phyloP scores from a whole-genome alignment of 1,140 invertebrate species.

The Rhopalosiphum padi region DNA sequence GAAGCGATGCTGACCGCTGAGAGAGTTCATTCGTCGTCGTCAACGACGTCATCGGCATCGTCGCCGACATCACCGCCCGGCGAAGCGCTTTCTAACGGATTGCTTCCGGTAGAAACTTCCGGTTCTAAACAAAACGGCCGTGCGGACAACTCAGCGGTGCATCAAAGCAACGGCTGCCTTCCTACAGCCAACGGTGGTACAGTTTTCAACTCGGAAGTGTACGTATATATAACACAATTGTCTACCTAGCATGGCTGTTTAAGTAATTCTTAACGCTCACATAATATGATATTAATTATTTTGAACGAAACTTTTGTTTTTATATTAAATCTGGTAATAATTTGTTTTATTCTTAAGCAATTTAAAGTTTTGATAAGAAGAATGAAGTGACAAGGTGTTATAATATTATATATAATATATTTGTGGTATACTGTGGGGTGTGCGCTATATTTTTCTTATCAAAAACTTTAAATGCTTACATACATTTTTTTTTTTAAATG shows the following conservation, averaged over 20 bases:
- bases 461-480: no score
- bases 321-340: neutral
- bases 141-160: neutral
- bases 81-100: neutral
- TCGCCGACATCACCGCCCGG: neutral
- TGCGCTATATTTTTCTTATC: neutral
- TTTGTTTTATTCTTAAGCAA: neutral
- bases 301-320: neutral
- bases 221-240: neutral
- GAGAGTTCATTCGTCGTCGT: conserved; percentile 18
- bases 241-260: neutral
- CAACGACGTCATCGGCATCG: neutral
- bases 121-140: conserved; percentile 46
- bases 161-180: neutral
- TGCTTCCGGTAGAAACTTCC: neutral
- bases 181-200: neutral
- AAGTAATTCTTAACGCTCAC: neutral
- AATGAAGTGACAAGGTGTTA: neutral
- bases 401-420: neutral
- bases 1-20: conserved; percentile 25
- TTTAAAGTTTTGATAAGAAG: neutral
- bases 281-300: neutral
- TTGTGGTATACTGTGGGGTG: neutral
- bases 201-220: conserved; percentile 27
- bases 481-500: no score